phyloP scores from a whole-genome alignment of 1,140 invertebrate species.

The Hestina assimilis region DNA sequence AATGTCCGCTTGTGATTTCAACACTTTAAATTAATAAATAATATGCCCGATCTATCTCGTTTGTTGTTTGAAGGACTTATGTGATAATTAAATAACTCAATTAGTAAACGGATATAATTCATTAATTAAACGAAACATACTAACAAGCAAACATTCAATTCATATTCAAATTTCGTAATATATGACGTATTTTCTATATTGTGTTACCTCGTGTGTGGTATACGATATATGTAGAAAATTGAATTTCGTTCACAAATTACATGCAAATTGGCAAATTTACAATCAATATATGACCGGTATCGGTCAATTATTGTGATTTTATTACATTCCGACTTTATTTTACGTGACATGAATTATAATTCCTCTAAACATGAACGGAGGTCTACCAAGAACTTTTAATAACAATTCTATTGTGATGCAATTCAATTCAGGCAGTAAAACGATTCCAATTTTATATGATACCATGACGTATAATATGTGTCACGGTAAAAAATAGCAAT shows the following conservation, averaged over 20 bases:
- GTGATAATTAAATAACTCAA: slow-evolving; percentile 2
- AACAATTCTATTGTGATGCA: too few species aligned
- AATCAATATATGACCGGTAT: slow-evolving; percentile 55
- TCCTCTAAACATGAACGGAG: too few species aligned
- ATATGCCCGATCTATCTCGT: too few species aligned
- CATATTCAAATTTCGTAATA: slow-evolving; percentile 15
- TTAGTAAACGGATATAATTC: neutral
- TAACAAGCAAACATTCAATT: slow-evolving; percentile 13
- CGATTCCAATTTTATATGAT: too few species aligned
- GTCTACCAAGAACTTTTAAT: too few species aligned
- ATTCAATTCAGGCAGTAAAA: too few species aligned
- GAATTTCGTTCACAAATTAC: slow-evolving; percentile 33
- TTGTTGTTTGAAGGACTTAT: neutral
- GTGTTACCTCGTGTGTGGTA: slow-evolving; percentile 17
- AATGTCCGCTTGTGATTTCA: too few species aligned
- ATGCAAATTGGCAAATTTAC: slow-evolving; percentile 67
- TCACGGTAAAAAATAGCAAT: too few species aligned
- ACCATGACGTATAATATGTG: too few species aligned
- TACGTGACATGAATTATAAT: slow-evolving; percentile 38
- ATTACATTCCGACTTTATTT: slow-evolving; percentile 50
- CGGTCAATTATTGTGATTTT: slow-evolving; percentile 57
- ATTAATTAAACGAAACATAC: neutral
- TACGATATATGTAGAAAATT: slow-evolving; percentile 2
- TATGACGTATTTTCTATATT: slow-evolving; percentile 18
- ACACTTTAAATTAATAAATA: too few species aligned